phyloP scores from a whole-genome alignment of 1,140 invertebrate species.

The Sarcophaga peregrina region DNA sequence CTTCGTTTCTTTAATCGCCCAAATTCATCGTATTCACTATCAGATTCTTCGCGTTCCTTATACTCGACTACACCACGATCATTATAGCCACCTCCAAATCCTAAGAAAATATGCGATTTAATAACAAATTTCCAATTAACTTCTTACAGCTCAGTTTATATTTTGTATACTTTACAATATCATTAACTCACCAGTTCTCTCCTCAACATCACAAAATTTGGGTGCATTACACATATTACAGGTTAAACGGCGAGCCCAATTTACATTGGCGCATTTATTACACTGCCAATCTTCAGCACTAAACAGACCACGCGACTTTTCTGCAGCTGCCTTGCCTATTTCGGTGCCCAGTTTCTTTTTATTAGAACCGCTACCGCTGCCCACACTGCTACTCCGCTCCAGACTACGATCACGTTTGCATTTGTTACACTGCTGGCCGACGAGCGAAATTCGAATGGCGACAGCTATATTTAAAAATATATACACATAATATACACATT shows the following conservation, averaged over 20 bases:
- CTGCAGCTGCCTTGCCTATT: constrained; percentile 97
- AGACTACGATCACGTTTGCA: constrained; percentile 79
- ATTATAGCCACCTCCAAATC: constrained; percentile 91
- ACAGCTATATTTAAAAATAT: constrained; percentile 73
- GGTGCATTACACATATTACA: constrained; percentile 99
- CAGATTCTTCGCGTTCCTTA: constrained; percentile 84
- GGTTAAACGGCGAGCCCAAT: constrained; percentile 95
- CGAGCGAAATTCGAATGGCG: constrained; percentile 95
- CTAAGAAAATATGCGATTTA: constrained; percentile 55
- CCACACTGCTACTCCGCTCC: constrained; percentile 72
- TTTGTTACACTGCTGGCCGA: constrained; percentile 89
- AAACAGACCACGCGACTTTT: constrained; percentile 96
- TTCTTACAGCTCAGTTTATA: too few relatives aligned
- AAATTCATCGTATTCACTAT: constrained; percentile 97
- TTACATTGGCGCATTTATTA: constrained; percentile 99
- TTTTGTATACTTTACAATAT: constrained; percentile 42
- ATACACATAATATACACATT: constrained; percentile 52
- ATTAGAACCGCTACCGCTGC: constrained; percentile 64
- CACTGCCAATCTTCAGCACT: constrained; percentile 99
- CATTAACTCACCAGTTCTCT: constrained; percentile 70
- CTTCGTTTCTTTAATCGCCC: constrained; percentile 85
- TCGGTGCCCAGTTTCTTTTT: constrained; percentile 95
- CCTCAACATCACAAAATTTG: constrained; percentile 92
- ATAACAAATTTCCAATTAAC: not conserved
- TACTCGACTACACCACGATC: constrained; percentile 94